Evolutionary conservation across 2,113 vertebrate genomes (phyloP), one percentile per base, ranked within the genome.

Genomic region (Otolemur garnettii): DNA sequence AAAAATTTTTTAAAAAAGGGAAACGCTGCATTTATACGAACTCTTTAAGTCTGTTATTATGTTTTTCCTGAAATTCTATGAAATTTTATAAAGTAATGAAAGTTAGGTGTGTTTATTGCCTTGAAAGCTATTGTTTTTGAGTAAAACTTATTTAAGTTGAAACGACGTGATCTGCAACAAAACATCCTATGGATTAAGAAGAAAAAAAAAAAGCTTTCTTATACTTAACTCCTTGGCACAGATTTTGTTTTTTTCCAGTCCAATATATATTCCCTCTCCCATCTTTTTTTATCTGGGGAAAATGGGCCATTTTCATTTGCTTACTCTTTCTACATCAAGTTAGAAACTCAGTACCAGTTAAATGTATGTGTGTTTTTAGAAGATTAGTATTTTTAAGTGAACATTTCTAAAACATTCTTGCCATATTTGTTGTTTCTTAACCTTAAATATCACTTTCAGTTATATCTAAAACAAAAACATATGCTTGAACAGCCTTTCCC

Each of bases 31-130:
- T 93, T 94, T 88, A 66, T 38, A 64, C 38, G 30, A 60, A 19
- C 57, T 42, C 71, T 72, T 38, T 14, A 93, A 28, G 17, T 90
- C 28, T 69, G 10, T 55, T 38, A 3, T 30, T 72, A 11, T 87
- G 9, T 92, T 94, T 95, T 95, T 82, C 35, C n/a, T 50, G 21
- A 90, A 93, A 82, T 59, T 35, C 28, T 94, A 30, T 93, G 50
- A 86, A 87, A 72, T 85, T 97, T 93, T 84, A 55, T n/a, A 93
- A 95, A 96, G 38, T 64, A 88, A 30, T 83, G 84, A 87, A 93
- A 68, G 79, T 75, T 89, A 45, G 28, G 22, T 85, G 3, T 81
- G 42, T 94, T 55, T 21, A 64, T 86, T 90, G 60, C 60, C 88
- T 92, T 55, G 83, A 62, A 93, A 91, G 84, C 83, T 95, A 0